phyloP scores from a whole-genome alignment of 2,888 invertebrate species.

The Oeneis ivallda region DNA sequence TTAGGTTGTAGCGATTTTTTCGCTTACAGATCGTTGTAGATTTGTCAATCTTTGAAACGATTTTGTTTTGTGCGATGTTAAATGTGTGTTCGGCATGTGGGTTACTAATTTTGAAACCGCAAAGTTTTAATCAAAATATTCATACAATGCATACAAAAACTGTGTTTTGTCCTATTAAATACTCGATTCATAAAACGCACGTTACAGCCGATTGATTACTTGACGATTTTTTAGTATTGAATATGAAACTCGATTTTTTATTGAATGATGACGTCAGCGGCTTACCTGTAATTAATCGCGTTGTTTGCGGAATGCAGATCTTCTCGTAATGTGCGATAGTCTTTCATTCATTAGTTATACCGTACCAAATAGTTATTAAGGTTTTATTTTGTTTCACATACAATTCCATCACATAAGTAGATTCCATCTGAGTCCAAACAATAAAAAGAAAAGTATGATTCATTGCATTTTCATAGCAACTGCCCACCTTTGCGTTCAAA shows the following conservation, averaged over 20 bases:
- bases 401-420: no score
- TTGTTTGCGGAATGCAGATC: no score
- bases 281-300: no score
- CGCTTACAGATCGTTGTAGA: constrained; percentile 70
- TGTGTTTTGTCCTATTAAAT: background rate
- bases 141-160: background rate
- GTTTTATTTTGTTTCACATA: no score
- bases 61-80: constrained; percentile 28
- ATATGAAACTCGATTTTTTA: background rate
- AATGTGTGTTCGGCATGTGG: constrained; percentile 12
- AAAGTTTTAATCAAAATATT: background rate
- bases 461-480: no score
- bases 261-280: no score
- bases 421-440: no score
- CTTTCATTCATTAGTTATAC: no score
- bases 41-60: constrained; percentile 67
- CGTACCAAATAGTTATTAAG: no score
- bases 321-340: no score
- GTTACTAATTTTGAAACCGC: background rate
- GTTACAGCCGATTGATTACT: background rate
- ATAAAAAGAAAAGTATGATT: no score
- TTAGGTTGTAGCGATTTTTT: constrained; percentile 78
- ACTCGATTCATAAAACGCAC: background rate
- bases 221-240: background rate
- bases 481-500: no score